These are phyloP conservation scores for Brachionus calyciflorus DNA, from an alignment of 1,140 invertebrate genomes.

Conservation along the genomic window DNA sequence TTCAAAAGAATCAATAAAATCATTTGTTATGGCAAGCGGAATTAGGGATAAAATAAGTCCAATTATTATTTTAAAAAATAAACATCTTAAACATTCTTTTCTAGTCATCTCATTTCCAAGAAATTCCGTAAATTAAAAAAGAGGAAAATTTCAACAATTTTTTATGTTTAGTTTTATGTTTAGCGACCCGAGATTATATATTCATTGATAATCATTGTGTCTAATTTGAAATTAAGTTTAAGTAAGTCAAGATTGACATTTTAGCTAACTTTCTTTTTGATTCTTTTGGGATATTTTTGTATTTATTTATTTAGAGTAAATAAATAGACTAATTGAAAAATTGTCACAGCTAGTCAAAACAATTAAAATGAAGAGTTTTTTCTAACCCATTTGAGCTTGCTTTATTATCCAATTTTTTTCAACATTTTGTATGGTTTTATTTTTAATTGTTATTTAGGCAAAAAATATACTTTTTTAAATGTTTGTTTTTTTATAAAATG, in stretches of 20 bases:
- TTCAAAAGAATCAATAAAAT: not conserved
- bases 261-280: not conserved
- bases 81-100: not conserved
- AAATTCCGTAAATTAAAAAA: not conserved
- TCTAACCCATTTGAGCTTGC: too few species aligned
- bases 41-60: not conserved
- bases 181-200: not conserved
- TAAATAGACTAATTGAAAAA: too few species aligned
- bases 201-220: slow-evolving; percentile 15
- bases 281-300: not conserved
- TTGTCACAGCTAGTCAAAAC: too few species aligned
- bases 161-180: not conserved
- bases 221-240: not conserved
- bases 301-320: too few species aligned
- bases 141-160: not conserved
- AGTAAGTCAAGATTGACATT: slow-evolving; percentile 28
- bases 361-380: too few species aligned
- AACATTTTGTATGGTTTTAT: too few species aligned
- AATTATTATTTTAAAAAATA: not conserved
- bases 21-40: not conserved
- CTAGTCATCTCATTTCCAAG: not conserved
- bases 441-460: too few species aligned
- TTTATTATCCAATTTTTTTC: too few species aligned
- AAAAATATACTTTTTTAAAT: too few species aligned
- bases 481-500: too few species aligned